Conservation (phyloP, 1,140 invertebrate genomes). For the Drosophila watanabei region DNA sequence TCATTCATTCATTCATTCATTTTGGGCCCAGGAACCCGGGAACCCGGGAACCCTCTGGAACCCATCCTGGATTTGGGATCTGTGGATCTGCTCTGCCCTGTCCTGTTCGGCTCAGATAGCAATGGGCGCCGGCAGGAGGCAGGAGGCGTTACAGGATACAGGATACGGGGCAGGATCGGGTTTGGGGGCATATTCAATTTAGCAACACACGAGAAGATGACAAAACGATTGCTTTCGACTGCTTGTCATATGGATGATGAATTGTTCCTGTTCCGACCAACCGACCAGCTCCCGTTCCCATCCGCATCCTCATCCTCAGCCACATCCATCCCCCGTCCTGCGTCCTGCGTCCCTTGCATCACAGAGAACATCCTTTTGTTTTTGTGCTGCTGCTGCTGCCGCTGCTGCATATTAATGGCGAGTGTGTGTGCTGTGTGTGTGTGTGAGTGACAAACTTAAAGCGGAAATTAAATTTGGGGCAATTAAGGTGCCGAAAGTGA, state of each 20-base stretch:
- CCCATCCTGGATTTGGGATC: slow-evolving; percentile 43
- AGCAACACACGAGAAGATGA: slow-evolving; percentile 83
- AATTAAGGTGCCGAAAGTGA: slow-evolving; percentile 57
- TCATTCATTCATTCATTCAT: slow-evolving; percentile 62
- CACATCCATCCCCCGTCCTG: neutral
- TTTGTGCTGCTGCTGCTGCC: slow-evolving; percentile 36
- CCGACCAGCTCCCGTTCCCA: slow-evolving; percentile 1
- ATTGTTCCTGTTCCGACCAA: slow-evolving; percentile 77
- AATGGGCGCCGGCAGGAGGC: neutral
- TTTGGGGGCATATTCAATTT: slow-evolving; percentile 74
- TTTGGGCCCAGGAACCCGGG: slow-evolving; percentile 19
- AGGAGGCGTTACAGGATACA: slow-evolving; percentile 14
- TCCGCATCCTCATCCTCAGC: neutral
- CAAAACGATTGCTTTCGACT: slow-evolving; percentile 84
- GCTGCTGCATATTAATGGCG: slow-evolving; percentile 73
- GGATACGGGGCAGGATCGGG: neutral
- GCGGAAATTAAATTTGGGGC: slow-evolving; percentile 79
- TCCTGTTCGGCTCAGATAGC: slow-evolving; percentile 25
- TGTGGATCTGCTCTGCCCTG: slow-evolving; percentile 34
- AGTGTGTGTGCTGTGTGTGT: slow-evolving; percentile 2
- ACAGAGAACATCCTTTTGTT: slow-evolving; percentile 56
- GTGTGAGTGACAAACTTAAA: slow-evolving; percentile 68
- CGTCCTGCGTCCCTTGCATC: slow-evolving; percentile 31
- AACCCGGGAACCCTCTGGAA: slow-evolving; percentile 21
- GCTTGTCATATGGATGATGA: slow-evolving; percentile 82